Evolutionary conservation across 64 coral and sea anemone genomes (phyloP).

Genomic region (Actinia tenebrosa): DNA sequence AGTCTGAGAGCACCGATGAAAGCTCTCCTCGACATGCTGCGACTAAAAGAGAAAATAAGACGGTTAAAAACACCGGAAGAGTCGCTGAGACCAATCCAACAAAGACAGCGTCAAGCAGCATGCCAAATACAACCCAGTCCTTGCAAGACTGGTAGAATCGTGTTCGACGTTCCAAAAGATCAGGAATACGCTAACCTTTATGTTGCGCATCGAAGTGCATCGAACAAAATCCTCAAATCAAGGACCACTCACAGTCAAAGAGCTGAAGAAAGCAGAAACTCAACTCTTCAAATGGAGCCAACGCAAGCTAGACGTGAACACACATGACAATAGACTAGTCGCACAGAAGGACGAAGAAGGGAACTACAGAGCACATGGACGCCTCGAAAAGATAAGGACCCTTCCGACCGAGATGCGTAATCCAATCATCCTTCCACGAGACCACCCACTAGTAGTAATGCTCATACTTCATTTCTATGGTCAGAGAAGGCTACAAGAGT

Average conservation of each 20-base stretch:
- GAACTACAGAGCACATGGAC: conserved; percentile 28
- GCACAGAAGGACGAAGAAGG: conserved; percentile 22
- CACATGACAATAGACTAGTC: conserved; percentile 26
- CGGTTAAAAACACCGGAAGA: no score
- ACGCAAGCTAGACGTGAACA: no score
- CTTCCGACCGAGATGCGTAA: conserved; percentile 29
- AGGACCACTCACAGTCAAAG: no score
- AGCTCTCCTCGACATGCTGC: no score
- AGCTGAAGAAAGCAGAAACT: no score
- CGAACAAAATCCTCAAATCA: neutral
- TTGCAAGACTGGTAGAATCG: neutral
- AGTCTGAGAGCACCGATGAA: no score
- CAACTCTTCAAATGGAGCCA: no score
- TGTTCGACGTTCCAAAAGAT: conserved; percentile 29
- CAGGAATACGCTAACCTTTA: conserved; percentile 11
- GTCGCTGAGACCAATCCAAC: neutral
- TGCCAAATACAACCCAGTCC: conserved; percentile 16
- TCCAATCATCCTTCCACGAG: conserved; percentile 11
- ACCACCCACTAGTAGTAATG: neutral
- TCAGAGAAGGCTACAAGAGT: conserved; percentile 15
- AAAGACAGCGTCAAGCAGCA: neutral
- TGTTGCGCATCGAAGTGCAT: neutral
- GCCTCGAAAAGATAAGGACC: conserved; percentile 28
- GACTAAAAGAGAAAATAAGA: no score
- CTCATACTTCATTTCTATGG: neutral